A percentile compares a stretch with the other conserved stretches of the same genome.
Evolutionary conservation across 2,113 vertebrate genomes (phyloP).

Genomic region (Erpornis zantholeuca): DNA sequence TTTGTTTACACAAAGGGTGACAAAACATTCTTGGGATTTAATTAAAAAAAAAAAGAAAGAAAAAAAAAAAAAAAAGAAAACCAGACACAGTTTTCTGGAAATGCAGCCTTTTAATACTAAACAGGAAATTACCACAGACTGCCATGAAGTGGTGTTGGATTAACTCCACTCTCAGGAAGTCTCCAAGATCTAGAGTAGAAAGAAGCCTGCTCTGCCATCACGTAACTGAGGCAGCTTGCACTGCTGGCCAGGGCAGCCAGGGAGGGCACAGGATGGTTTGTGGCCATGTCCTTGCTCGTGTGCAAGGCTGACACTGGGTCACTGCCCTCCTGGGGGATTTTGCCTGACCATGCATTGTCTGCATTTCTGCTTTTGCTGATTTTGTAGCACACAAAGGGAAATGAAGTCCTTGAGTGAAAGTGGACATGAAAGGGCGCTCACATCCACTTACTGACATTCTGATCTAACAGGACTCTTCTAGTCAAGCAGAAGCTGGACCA

Average conservation of each 20-base stretch:
- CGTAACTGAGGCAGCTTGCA: rapidly evolving
- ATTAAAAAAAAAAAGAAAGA: background rate
- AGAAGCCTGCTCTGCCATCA: background rate
- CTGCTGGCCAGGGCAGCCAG: background rate
- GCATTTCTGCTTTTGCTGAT: background rate
- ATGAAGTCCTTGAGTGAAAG: background rate
- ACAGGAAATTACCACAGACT: background rate
- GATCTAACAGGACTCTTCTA: background rate
- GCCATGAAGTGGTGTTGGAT: background rate
- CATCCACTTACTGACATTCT: background rate
- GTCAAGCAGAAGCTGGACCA: background rate
- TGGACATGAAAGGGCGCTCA: rapidly evolving
- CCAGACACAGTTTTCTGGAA: slow-evolving; percentile 10
- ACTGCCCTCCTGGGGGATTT: background rate
- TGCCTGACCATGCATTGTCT: background rate
- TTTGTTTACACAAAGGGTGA: background rate
- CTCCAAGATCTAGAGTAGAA: background rate
- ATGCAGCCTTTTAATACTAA: background rate
- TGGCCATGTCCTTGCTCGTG: rapidly evolving
- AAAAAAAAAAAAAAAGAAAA: background rate
- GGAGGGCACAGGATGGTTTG: background rate
- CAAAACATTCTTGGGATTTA: background rate
- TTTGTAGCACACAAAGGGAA: background rate
- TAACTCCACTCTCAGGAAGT: background rate
- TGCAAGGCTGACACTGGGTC: background rate